Base-by-base conservation (phyloP, 2,797 vertebrate species). In the Benthosema pterotum region DNA sequence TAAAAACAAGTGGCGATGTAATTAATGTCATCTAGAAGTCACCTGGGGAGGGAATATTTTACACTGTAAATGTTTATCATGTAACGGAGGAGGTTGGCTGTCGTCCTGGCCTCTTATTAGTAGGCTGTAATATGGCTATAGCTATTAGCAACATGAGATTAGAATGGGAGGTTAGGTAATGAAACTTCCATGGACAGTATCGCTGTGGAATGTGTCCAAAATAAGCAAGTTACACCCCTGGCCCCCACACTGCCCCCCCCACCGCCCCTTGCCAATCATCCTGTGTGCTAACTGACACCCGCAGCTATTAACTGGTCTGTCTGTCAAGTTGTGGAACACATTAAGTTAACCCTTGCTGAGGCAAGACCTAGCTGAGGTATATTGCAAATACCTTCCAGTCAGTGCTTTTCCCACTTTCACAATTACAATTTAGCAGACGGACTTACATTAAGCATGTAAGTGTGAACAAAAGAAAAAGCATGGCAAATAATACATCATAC, bases 91-190 rank as follows among this genome's bases (percentile, higher is more conserved):
- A 83, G 61, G 58, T 75, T 67, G 77, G 72, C 72, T 80, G 74
- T 72, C 47, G 71, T 56, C 70, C 28, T 8, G 48, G 47, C 66
- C 80, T 70, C 64, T 63, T 77, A 72, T 84, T 67, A 74, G 67
- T 68, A 60, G 64, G 54, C 45, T 84, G 64, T 75, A 68, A 75
- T 71, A 48, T 54, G 65, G 53, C 19, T 47, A 52, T n/a, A 9
- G 53, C 72, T 79, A 82, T 84, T 83, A 85, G 76, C 13, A 12
- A 71, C 63, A 80, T 52, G 43, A 16, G 63, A 78, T 84, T 74
- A 74, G 70, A 25, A 51, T 48, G 55, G 61, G 46, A 51, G 65
- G 57, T 68, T 38, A 38, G 19, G 62, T 59, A 63, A 65, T 60
- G 78, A 77, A 48, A 79, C 63, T 60, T 65, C 28, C 28, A 83